Conservation (phyloP, 2,113 vertebrate species). For the Aphelocoma coerulescens region DNA sequence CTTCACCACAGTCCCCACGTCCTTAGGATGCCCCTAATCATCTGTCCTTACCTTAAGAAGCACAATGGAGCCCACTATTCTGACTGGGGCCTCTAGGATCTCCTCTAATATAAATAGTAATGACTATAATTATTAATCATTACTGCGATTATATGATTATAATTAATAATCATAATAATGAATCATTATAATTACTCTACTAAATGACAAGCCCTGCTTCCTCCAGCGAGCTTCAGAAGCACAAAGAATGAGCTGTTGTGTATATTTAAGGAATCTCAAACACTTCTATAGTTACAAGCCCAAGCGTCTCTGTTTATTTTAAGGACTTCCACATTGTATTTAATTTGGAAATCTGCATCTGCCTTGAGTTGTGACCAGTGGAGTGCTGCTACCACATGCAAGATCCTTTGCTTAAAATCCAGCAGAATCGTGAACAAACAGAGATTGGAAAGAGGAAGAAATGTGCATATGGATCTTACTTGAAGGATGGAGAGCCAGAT, state of each 20-base stretch:
- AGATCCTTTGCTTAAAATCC: background rate
- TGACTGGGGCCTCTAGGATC: constrained; percentile 17
- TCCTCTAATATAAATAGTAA: constrained; percentile 52
- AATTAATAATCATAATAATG: constrained; percentile 63
- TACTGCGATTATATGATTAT: constrained; percentile 52
- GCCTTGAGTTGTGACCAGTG: background rate
- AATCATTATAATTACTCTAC: constrained; percentile 54
- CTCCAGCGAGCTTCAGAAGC: background rate
- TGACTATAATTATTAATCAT: constrained; percentile 66
- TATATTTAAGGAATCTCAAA: constrained; percentile 10
- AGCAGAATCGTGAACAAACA: background rate
- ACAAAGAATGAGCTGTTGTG: constrained; percentile 13
- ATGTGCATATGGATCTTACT: background rate
- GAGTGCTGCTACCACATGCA: background rate
- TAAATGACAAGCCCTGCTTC: constrained; percentile 49
- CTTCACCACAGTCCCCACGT: background rate
- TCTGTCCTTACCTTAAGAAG: background rate
- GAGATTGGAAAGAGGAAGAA: constrained; percentile 9
- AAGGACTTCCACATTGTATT: background rate
- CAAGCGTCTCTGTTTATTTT: background rate
- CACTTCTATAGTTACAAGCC: background rate
- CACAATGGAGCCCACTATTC: background rate
- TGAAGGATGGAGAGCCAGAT: background rate
- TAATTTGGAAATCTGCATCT: constrained; percentile 15
- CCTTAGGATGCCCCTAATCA: background rate